Base-by-base conservation (phyloP, 2,797 vertebrate species). In the Poecilia gillii region DNA sequence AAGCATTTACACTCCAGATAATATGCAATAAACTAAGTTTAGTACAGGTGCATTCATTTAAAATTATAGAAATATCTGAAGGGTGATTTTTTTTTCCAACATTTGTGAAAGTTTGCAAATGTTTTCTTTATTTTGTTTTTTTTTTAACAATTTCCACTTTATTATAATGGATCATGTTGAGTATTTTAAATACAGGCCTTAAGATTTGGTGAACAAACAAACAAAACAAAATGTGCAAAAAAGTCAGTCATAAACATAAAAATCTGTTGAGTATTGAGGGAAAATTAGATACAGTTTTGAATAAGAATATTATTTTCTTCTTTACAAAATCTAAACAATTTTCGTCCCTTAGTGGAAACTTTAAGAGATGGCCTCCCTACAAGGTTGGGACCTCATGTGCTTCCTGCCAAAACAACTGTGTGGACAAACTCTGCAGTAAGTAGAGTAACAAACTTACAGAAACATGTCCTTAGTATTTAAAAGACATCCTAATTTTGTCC, bases 391-490 rank as follows among this genome's bases (percentile, higher is more conserved):
- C 43, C 0, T 16, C 89, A 0, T 96, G 96, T 71, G 88, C 74
- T 1, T 81, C 84, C 81, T 96, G 96, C 70, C 93, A 93, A 5
- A 0, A 89, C 4, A 0, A 81, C 73, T 96, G 95, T 14, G 87
- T 89, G 2, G 75, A 95, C 75, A 82, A 91, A 3, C 94, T 96
- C 6, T 96, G 96, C 92, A 95, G 96, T 96, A 76, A 94, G 94
- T 92, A 74, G 39, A 23, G 6, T 16, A 33, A 51, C 4, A 80
- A 47, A 36, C 53, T 36, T 47, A 0, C 3, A 39, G 28, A 18
- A 31, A 12, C 1, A 6, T 46, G n/a, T 9, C 18, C 14, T 28
- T 45, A 13, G 43, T 18, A 12, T 39, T 68, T 45, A 45, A 71
- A 45, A 45, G 5, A n/a, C 9, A 18, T 1, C 18, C 16, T 62